Conservation (phyloP, 2,797 vertebrate species). For the Heliangelus exortis region DNA sequence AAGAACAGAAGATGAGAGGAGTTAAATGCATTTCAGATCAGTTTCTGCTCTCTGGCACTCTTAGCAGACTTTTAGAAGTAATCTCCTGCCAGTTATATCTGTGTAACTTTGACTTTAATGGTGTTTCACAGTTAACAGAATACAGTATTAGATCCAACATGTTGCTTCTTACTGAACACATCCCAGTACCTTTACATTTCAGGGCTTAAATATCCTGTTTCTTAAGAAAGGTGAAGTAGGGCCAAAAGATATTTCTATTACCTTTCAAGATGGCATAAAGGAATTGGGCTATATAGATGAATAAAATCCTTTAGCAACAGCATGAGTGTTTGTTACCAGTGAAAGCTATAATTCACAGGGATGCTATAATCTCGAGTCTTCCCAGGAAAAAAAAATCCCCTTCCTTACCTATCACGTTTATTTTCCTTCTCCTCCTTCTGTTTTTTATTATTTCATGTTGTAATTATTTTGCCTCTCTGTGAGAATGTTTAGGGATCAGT, state of each 20-base stretch:
- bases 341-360: conserved; percentile 8
- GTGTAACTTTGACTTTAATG: background rate
- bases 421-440: background rate
- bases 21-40: conserved; percentile 13
- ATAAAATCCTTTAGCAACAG: background rate
- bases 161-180: background rate
- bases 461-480: background rate
- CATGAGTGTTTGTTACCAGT: background rate
- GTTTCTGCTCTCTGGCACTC: background rate
- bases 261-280: background rate
- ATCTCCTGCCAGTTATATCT: background rate
- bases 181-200: background rate
- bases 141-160: background rate
- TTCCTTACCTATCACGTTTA: background rate
- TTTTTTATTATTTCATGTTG: background rate
- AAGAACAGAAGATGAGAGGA: background rate
- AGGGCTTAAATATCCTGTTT: background rate
- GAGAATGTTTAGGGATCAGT: background rate
- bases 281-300: background rate
- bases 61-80: background rate
- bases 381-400: background rate
- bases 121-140: conserved; percentile 16
- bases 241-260: background rate
- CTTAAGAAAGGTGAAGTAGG: background rate
- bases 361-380: background rate